Evolutionary conservation across 2,888 invertebrate genomes (phyloP).

Genomic region (Dynastes grantii): DNA sequence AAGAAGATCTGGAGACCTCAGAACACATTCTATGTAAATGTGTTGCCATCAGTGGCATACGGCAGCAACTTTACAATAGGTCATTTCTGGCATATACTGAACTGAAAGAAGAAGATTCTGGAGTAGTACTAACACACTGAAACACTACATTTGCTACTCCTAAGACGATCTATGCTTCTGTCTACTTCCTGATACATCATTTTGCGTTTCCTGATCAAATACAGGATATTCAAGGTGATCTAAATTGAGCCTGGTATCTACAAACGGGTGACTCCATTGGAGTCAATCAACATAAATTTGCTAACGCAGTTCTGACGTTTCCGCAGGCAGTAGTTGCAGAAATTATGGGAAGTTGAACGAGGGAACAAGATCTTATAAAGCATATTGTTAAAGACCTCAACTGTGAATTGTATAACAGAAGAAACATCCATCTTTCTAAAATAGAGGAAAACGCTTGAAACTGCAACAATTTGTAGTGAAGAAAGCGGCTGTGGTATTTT

Average conservation of each 20-base stretch:
- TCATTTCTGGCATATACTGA: too few species aligned
- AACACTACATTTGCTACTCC: too few species aligned
- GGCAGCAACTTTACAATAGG: too few species aligned
- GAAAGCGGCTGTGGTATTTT: conserved; percentile 86
- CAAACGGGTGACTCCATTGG: conserved; percentile 65
- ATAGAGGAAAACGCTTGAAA: conserved; percentile 86
- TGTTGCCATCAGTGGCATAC: too few species aligned
- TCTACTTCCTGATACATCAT: conserved; percentile 15
- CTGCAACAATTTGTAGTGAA: conserved; percentile 91
- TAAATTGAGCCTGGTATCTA: conserved; percentile 36
- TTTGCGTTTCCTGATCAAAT: conserved; percentile 31
- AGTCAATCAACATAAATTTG: conserved; percentile 73
- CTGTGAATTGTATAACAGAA: conserved; percentile 83
- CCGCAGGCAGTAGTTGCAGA: conserved; percentile 90
- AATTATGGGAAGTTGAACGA: conserved; percentile 89
- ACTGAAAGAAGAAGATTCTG: too few species aligned
- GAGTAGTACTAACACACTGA: too few species aligned
- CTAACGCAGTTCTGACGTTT: conserved; percentile 85
- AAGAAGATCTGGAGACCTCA: too few species aligned
- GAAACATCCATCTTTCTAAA: conserved; percentile 88
- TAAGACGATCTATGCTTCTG: conserved; percentile 1
- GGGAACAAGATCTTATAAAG: conserved; percentile 83
- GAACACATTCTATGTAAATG: too few species aligned
- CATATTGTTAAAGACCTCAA: conserved; percentile 76
- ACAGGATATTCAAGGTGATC: conserved; percentile 45